Conservation (phyloP, 2,888 invertebrate species). For the Listrodromus nycthemerus region DNA sequence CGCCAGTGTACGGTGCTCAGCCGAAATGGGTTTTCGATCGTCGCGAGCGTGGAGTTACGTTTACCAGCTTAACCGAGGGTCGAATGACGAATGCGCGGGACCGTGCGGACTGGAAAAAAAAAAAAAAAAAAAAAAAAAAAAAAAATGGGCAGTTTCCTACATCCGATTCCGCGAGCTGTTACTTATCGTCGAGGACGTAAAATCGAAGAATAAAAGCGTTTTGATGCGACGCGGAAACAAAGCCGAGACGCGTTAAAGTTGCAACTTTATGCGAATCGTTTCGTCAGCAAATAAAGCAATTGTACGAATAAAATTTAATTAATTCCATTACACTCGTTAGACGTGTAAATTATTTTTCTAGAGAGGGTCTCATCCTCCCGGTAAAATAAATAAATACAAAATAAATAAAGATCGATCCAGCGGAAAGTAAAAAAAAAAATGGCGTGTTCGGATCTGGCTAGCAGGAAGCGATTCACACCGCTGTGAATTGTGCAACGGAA, state of each 20-base stretch:
- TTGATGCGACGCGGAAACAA: neutral
- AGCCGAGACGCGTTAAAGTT: too few relatives aligned
- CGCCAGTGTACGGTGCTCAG: constrained; percentile 57
- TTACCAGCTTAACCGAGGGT: constrained; percentile 32
- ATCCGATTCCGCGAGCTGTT: neutral
- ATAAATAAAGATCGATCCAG: neutral
- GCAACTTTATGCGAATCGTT: too few relatives aligned
- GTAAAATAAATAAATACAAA: too few relatives aligned
- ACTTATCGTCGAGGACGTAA: constrained; percentile 2
- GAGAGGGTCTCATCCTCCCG: too few relatives aligned
- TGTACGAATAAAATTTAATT: too few relatives aligned
- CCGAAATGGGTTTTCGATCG: constrained; percentile 78
- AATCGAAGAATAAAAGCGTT: neutral
- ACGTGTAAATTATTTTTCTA: too few relatives aligned
- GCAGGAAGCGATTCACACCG: neutral
- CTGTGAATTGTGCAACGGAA: neutral
- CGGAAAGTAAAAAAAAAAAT: neutral
- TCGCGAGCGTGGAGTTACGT: constrained; percentile 16
- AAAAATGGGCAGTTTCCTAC: constrained; percentile 13
- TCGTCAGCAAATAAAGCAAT: too few relatives aligned
- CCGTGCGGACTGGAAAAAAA: neutral
- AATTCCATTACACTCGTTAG: too few relatives aligned
- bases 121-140: constrained; percentile 47
- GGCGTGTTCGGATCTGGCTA: neutral
- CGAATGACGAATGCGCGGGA: neutral